A percentile compares a stretch with the other conserved stretches of the same genome.
Evolutionary conservation across 2,113 vertebrate genomes (phyloP).

Genomic region (Sylvia atricapilla): DNA sequence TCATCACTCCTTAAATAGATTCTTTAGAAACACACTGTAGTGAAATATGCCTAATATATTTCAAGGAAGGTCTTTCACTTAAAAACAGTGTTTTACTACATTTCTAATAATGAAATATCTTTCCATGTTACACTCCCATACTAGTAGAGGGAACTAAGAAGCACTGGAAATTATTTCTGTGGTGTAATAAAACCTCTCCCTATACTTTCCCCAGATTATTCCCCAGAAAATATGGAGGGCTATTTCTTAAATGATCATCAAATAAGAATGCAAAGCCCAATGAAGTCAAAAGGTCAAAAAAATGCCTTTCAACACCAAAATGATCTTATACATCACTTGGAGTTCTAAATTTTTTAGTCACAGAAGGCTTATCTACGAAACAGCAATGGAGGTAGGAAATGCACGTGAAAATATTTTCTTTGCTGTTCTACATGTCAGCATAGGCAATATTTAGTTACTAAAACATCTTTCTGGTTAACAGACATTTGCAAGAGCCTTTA

Average conservation of each 20-base stretch:
- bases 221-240: background rate
- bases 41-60: background rate
- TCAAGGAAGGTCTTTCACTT: background rate
- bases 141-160: background rate
- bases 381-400: background rate
- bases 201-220: background rate
- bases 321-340: background rate
- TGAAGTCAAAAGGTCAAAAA: background rate
- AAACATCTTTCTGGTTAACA: background rate
- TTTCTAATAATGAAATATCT: background rate
- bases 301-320: background rate
- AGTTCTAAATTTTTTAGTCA: background rate
- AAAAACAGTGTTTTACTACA: background rate
- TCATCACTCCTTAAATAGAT: background rate
- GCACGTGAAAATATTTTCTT: background rate
- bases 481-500: background rate
- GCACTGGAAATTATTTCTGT: background rate
- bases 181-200: background rate
- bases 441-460: background rate
- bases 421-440: background rate
- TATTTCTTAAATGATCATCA: background rate
- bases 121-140: background rate
- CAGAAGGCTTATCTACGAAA: background rate
- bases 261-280: background rate
- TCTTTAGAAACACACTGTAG: background rate